A percentile compares a stretch with the other conserved stretches of the same genome.
Evolutionary conservation across 1,140 invertebrate species (phyloP).

Genomic region (Xylocopa sonorina): DNA sequence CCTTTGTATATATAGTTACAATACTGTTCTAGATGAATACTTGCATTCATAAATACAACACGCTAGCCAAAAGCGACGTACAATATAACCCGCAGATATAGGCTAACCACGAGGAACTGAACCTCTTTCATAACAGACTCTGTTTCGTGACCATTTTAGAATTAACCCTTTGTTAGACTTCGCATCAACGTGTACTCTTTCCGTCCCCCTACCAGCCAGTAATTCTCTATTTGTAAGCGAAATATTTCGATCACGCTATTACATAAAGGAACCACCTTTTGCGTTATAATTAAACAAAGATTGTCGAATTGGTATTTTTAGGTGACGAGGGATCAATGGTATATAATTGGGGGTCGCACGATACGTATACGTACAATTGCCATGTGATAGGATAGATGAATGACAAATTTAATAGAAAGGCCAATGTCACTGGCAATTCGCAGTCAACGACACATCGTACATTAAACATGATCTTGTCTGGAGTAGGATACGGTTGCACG

Average conservation of each 20-base stretch:
- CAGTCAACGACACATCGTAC: neutral
- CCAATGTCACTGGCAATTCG: conserved; percentile 18
- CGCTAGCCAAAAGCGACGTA: neutral
- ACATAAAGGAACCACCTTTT: neutral
- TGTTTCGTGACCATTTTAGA: neutral
- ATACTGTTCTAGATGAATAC: too few species aligned
- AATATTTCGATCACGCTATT: neutral
- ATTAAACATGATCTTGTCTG: neutral
- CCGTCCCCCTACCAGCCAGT: too few species aligned
- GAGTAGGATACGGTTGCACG: neutral
- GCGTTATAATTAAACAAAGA: neutral
- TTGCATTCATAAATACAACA: too few species aligned
- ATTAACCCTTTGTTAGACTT: neutral
- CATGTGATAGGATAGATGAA: conserved; percentile 6
- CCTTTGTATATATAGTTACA: neutral
- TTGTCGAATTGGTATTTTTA: neutral
- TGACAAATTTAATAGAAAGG: conserved; percentile 26
- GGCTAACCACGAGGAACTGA: too few species aligned
- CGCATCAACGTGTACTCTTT: neutral
- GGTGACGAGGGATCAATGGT: neutral
- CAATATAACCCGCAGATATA: neutral
- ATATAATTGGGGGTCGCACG: neutral
- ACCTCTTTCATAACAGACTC: neutral
- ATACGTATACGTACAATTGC: neutral
- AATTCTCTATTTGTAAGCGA: neutral